Evolutionary conservation across 2,797 vertebrate genomes (phyloP).

Genomic region (Typhlichthys subterraneus): DNA sequence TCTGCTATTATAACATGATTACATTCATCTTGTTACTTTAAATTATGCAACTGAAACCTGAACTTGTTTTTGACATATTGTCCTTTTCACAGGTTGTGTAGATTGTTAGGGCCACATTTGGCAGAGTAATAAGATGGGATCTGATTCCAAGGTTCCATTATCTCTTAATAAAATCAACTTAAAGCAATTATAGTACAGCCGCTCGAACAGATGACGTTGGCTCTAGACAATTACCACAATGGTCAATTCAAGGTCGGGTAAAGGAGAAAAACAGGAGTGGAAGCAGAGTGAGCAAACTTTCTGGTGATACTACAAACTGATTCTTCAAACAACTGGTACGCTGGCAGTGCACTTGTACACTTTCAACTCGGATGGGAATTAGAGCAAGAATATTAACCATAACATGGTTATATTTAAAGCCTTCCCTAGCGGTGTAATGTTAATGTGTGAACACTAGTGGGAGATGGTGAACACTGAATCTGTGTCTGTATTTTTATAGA

Average conservation of each 20-base stretch:
- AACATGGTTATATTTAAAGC: conserved; percentile 7
- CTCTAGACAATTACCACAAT: conserved; percentile 41
- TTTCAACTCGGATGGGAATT: conserved; percentile 11
- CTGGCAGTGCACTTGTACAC: conserved; percentile 2
- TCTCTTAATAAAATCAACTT: conserved; percentile 48
- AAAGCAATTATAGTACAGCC: conserved; percentile 47
- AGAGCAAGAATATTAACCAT: not conserved
- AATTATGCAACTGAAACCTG: conserved; percentile 13
- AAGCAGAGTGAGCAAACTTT: conserved; percentile 13
- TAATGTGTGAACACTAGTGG: conserved; percentile 39
- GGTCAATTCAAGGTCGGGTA: conserved; percentile 39
- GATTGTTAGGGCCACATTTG: conserved; percentile 37
- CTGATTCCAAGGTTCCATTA: conserved; percentile 42
- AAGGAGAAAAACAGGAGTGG: conserved; percentile 19
- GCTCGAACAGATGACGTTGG: conserved; percentile 27
- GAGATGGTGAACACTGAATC: conserved; percentile 35
- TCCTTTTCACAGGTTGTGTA: conserved; percentile 25
- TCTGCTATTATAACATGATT: not conserved
- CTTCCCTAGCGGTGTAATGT: conserved; percentile 31
- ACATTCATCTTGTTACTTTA: not conserved
- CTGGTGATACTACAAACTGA: conserved; percentile 9
- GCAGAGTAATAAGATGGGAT: conserved; percentile 46
- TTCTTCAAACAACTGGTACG: not conserved
- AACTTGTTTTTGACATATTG: conserved; percentile 25
- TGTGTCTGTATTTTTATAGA: conserved; percentile 45